These are phyloP conservation scores for Phallusia fumigata DNA, from an alignment of 23 tunicate species.

Conservation along the genomic window DNA sequence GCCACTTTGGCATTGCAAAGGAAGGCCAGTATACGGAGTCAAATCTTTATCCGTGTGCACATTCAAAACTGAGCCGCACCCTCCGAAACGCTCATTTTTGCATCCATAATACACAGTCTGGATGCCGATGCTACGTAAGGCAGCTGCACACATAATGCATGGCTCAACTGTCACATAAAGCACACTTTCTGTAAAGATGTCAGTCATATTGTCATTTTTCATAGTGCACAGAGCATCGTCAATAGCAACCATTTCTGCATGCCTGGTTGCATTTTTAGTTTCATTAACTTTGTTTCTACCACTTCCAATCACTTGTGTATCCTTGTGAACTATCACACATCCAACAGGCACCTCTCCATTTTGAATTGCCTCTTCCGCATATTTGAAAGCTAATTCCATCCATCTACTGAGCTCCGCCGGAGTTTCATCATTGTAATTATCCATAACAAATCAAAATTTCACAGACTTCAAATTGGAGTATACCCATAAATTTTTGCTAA, in stretches of 20 bases:
- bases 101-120: slow-evolving; percentile 74
- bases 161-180: slow-evolving; percentile 95
- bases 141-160: slow-evolving; percentile 87
- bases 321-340: slow-evolving; percentile 61
- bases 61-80: slow-evolving; percentile 82
- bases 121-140: slow-evolving; percentile 46
- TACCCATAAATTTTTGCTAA: background rate
- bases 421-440: too few relatives aligned
- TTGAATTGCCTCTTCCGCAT: slow-evolving; percentile 65
- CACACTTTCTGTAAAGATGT: slow-evolving; percentile 34
- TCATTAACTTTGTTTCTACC: slow-evolving; percentile 79
- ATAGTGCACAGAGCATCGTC: slow-evolving; percentile 49
- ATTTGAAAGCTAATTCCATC: slow-evolving; percentile 70
- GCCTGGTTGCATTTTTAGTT: slow-evolving; percentile 88
- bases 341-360: slow-evolving; percentile 93
- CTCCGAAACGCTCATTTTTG: slow-evolving; percentile 90
- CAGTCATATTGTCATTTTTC: background rate
- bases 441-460: background rate
- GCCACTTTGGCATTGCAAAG: slow-evolving; percentile 56
- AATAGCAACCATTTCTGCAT: slow-evolving; percentile 92
- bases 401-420: slow-evolving; percentile 11
- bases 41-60: slow-evolving; percentile 27
- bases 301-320: slow-evolving; percentile 43
- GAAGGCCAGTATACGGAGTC: slow-evolving; percentile 30
- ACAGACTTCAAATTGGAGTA: background rate